A percentile compares a stretch with the other conserved stretches of the same genome.
Evolutionary conservation across 2,113 vertebrate genomes (phyloP).

Genomic region (Struthio camelus): DNA sequence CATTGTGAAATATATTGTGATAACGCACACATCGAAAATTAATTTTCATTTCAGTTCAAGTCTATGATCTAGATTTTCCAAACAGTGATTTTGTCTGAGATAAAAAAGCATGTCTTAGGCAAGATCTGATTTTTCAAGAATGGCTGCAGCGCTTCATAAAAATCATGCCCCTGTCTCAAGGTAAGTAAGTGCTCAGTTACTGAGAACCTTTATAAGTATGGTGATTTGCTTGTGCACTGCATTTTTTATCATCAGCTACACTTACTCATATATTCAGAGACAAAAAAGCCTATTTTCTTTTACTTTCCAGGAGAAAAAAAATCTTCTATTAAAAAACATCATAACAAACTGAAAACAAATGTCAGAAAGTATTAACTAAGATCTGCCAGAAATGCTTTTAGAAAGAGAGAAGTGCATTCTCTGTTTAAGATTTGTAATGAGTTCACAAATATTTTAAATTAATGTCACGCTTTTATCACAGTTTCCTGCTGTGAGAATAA

Average conservation of each 20-base stretch:
- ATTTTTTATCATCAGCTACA: not conserved
- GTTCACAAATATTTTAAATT: not conserved
- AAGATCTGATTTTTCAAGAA: not conserved
- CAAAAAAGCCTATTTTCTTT: constrained; percentile 10
- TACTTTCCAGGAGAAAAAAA: not conserved
- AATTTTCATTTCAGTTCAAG: not conserved
- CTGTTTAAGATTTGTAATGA: not conserved
- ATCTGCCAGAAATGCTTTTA: not conserved
- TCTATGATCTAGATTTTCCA: not conserved
- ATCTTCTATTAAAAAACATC: not conserved
- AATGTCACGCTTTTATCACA: not conserved
- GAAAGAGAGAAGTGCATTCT: not conserved
- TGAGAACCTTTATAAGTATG: not conserved
- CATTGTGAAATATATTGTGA: not conserved
- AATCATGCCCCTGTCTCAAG: rapidly evolving
- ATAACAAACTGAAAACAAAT: not conserved
- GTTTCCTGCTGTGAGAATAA: not conserved
- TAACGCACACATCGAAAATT: not conserved
- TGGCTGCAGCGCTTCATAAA: not conserved
- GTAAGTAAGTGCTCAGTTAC: not conserved
- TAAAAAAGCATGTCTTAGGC: not conserved
- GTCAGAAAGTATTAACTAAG: not conserved
- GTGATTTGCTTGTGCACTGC: not conserved
- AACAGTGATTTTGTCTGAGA: not conserved
- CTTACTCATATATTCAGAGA: not conserved